Evolutionary conservation across 2,113 vertebrate genomes (phyloP).

Genomic region (Xenus cinereus): DNA sequence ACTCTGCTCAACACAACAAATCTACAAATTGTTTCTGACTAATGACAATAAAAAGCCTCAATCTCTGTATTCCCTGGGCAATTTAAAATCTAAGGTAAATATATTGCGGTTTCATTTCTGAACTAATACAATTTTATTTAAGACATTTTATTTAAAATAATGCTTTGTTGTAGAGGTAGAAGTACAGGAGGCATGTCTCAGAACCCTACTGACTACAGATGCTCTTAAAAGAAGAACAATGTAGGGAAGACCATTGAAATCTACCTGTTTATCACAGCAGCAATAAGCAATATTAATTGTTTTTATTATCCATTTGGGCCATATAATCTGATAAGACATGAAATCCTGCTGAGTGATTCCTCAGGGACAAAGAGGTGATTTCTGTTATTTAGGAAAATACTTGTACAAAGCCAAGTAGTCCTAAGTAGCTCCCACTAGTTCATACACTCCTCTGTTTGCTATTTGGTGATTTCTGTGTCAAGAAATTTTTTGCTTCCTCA

Average conservation of each 20-base stretch:
- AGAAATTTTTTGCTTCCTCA: neutral
- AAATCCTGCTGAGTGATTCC: neutral
- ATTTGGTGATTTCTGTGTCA: neutral
- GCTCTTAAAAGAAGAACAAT: neutral
- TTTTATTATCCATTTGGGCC: neutral
- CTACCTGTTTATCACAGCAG: neutral
- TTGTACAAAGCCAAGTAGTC: neutral
- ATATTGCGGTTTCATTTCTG: neutral
- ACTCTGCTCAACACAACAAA: neutral
- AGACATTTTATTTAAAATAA: neutral
- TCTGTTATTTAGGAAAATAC: neutral
- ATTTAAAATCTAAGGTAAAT: neutral
- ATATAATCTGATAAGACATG: neutral
- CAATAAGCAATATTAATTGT: neutral
- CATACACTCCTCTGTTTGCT: fast-evolving
- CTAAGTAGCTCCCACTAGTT: neutral
- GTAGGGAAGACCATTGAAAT: neutral
- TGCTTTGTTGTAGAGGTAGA: neutral
- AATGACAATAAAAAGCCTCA: neutral
- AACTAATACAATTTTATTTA: neutral
- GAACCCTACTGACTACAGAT: neutral
- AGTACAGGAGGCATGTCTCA: neutral
- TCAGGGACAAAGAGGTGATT: neutral
- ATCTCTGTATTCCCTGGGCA: neutral
- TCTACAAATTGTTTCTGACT: neutral